phyloP scores from a whole-genome alignment of 2,797 vertebrate species.

The Falco concolor region DNA sequence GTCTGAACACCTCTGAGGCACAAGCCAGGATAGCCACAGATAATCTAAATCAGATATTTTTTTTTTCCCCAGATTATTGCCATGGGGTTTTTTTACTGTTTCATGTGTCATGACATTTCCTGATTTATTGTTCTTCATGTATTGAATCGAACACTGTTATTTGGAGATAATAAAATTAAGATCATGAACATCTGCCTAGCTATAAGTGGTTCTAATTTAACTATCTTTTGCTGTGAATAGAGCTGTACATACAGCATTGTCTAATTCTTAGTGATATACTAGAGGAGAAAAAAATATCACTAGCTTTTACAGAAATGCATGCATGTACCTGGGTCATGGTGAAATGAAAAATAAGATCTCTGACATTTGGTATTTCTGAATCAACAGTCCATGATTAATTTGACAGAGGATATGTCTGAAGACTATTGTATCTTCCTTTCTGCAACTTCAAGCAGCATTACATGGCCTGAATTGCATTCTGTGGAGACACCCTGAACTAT shows the following conservation, averaged over 20 bases:
- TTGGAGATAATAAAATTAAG: not conserved
- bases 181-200: not conserved
- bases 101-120: not conserved
- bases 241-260: not conserved
- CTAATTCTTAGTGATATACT: not conserved
- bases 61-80: not conserved
- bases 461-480: not conserved
- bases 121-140: not conserved
- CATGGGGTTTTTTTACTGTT: not conserved
- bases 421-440: not conserved
- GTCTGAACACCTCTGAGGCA: not conserved
- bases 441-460: not conserved
- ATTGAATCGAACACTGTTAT: not conserved
- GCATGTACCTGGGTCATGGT: not conserved
- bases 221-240: not conserved
- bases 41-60: not conserved
- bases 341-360: not conserved
- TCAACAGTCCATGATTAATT: not conserved
- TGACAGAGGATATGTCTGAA: not conserved
- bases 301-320: not conserved
- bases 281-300: not conserved
- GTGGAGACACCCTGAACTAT: not conserved
- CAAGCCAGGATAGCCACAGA: not conserved
- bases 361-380: not conserved
- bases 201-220: not conserved